Evolutionary conservation across 2,113 vertebrate genomes (phyloP).

Genomic region (Lethenteron camtschaticum): DNA sequence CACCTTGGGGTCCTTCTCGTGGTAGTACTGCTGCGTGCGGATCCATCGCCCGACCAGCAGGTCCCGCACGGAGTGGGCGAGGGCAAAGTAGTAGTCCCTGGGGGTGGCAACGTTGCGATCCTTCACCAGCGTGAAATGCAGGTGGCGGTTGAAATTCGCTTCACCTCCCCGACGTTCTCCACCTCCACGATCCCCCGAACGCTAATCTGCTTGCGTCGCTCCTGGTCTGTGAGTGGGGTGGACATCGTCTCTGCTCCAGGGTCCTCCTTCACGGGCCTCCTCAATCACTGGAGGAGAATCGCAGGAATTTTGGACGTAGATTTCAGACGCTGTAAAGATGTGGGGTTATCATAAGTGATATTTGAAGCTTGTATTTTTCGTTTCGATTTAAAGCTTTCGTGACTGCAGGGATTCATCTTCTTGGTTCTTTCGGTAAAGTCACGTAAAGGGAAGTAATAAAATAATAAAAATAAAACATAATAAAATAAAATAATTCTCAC

Average conservation of each 20-base stretch:
- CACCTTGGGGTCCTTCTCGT: conserved; percentile 73
- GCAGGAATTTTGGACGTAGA: too few species aligned
- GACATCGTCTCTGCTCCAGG: conserved; percentile 23
- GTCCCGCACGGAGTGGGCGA: conserved; percentile 62
- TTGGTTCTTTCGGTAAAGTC: too few species aligned
- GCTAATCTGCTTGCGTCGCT: conserved; percentile 56
- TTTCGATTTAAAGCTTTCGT: too few species aligned
- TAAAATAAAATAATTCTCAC: too few species aligned
- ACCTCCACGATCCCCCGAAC: conserved; percentile 58
- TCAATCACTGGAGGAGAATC: too few species aligned
- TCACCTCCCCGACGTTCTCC: conserved; percentile 55
- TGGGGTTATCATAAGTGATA: too few species aligned
- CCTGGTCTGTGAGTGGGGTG: conserved; percentile 49
- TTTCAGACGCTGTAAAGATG: too few species aligned
- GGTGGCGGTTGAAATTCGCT: conserved; percentile 64
- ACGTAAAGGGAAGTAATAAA: too few species aligned
- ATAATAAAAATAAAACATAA: too few species aligned
- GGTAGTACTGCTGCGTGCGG: conserved; percentile 69
- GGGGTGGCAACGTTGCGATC: conserved; percentile 61
- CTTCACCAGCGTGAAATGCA: conserved; percentile 63
- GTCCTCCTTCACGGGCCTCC: too few species aligned
- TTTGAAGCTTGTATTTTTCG: too few species aligned
- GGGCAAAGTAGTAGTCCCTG: conserved; percentile 60
- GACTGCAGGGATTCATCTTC: too few species aligned
- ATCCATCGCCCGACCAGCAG: conserved; percentile 69